A percentile compares a stretch with the other conserved stretches of the same genome.
phyloP scores from a whole-genome alignment of 2,888 invertebrate species.

The Sarcophaga subvicina region DNA sequence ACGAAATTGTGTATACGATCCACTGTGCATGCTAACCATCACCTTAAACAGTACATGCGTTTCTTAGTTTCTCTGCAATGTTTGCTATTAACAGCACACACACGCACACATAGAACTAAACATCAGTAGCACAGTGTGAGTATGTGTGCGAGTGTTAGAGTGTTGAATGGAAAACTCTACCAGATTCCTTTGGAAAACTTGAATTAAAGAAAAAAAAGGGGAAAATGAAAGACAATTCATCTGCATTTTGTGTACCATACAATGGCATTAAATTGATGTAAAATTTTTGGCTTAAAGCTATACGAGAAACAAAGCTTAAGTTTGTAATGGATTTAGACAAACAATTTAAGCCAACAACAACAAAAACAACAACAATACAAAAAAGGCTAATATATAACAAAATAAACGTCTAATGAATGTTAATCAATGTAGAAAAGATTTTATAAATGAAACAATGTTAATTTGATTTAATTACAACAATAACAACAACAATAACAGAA shows the following conservation, averaged over 20 bases:
- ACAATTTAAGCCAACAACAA: too few relatives aligned
- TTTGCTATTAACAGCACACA: conserved; percentile 29
- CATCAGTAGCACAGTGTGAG: not conserved
- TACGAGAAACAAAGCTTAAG: not conserved
- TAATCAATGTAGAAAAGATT: too few relatives aligned
- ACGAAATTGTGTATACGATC: not conserved
- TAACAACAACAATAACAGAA: too few relatives aligned
- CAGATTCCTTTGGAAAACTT: conserved; percentile 8
- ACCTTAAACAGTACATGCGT: not conserved
- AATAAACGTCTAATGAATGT: too few relatives aligned
- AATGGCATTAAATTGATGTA: conserved; percentile 43
- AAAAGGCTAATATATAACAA: too few relatives aligned
- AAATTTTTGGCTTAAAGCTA: conserved; percentile 44
- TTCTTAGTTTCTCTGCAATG: not conserved
- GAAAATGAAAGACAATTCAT: conserved; percentile 29
- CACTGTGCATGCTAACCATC: conserved; percentile 26
- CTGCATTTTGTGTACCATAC: conserved; percentile 37
- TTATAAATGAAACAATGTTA: too few relatives aligned
- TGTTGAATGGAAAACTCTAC: conserved; percentile 6
- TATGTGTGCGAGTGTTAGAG: too few relatives aligned
- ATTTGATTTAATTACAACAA: too few relatives aligned
- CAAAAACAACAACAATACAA: too few relatives aligned
- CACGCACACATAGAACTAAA: not conserved
- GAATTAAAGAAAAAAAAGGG: not conserved
- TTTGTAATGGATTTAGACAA: too few relatives aligned